Conservation (phyloP, 2,888 invertebrate species). For the Sinohyriopsis cumingii region DNA sequence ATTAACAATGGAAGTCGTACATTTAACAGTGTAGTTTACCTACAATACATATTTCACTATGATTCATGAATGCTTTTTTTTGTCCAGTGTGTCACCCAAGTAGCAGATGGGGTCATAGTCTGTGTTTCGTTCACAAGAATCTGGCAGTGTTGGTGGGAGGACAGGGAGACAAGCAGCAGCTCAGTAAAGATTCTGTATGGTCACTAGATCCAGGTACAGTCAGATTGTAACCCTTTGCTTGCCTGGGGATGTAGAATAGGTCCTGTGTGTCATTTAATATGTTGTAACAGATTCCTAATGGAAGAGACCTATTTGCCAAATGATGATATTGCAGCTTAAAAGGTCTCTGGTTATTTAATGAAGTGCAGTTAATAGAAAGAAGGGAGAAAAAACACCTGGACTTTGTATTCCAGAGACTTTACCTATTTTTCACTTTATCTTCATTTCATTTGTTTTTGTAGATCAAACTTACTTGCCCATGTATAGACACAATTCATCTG, state of each 20-base stretch:
- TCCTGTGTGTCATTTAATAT: too few species aligned
- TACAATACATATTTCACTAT: not conserved
- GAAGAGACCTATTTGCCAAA: not conserved
- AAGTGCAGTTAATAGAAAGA: too few species aligned
- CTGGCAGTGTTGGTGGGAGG: slow-evolving; percentile 66
- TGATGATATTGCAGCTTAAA: not conserved
- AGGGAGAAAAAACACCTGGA: too few species aligned
- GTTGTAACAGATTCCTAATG: too few species aligned
- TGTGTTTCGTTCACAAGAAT: slow-evolving; percentile 59
- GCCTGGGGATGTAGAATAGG: too few species aligned
- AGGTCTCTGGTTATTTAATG: too few species aligned
- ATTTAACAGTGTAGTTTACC: not conserved
- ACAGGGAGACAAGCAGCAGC: slow-evolving; percentile 64
- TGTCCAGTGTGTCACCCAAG: slow-evolving; percentile 54
- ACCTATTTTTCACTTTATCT: too few species aligned
- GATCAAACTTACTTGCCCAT: too few species aligned
- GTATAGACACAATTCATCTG: too few species aligned
- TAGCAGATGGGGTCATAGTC: slow-evolving; percentile 67
- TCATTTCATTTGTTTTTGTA: too few species aligned
- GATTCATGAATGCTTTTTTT: not conserved
- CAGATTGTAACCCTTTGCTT: not conserved
- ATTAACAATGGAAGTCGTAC: not conserved
- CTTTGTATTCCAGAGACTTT: too few species aligned
- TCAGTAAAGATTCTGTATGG: slow-evolving; percentile 67
- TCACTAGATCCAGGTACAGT: slow-evolving; percentile 50